A percentile compares a stretch with the other conserved stretches of the same genome.
These are phyloP conservation scores for Dendrocincla tyrannina DNA, from an alignment of 2,797 vertebrate genomes.

Conservation along the genomic window DNA sequence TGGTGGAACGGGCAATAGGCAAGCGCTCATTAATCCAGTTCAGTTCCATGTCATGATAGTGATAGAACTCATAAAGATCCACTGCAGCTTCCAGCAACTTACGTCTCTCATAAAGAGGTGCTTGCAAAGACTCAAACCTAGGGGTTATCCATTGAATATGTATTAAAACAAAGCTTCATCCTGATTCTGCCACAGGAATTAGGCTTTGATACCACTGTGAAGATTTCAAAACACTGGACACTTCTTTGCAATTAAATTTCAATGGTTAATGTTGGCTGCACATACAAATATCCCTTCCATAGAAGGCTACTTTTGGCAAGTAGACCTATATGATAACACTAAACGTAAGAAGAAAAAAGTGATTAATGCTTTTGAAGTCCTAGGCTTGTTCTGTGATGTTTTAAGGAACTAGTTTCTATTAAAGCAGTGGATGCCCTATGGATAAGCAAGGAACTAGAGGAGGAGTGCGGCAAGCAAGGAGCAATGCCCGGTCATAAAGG, in stretches of 20 bases:
- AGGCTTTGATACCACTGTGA: not conserved
- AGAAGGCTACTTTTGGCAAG: not conserved
- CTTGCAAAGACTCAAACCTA: conserved; percentile 88
- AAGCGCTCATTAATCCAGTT: conserved; percentile 85
- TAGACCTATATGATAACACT: not conserved
- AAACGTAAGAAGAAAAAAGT: not conserved
- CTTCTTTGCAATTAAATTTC: not conserved
- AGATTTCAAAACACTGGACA: not conserved
- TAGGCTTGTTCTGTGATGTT: not conserved
- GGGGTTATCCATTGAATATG: not conserved
- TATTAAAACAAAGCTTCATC: not conserved
- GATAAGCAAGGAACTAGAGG: not conserved
- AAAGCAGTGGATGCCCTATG: not conserved
- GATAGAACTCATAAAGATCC: conserved; percentile 82
- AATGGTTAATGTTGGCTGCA: not conserved
- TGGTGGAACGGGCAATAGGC: conserved; percentile 71
- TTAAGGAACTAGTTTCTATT: not conserved
- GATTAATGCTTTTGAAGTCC: not conserved
- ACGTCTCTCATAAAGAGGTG: conserved; percentile 75
- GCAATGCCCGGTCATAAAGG: not conserved
- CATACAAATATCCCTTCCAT: not conserved
- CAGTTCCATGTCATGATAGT: conserved; percentile 83
- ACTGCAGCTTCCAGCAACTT: conserved; percentile 82
- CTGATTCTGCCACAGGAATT: not conserved
- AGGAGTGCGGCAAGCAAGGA: not conserved